Percentiles rank a stretch among this genome's conserved stretches.
phyloP scores from a whole-genome alignment of 2,797 vertebrate genomes.

The Lophius americanus region DNA sequence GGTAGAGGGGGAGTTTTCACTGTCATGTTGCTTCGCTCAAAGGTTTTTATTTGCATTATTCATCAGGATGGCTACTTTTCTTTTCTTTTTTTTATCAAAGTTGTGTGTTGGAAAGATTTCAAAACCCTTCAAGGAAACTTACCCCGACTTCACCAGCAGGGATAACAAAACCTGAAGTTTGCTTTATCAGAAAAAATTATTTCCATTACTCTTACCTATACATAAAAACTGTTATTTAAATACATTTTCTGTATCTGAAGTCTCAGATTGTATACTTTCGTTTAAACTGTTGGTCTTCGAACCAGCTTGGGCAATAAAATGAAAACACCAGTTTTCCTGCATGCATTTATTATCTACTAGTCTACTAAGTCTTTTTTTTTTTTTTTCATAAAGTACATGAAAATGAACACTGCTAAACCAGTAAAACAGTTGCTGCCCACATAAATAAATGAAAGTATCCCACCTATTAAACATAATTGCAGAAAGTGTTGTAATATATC shows the following conservation, averaged over 20 bases:
- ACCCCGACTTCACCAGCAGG: too few relatives aligned
- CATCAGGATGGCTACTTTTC: too few relatives aligned
- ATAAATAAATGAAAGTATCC: slow-evolving; percentile 31
- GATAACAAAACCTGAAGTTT: too few relatives aligned
- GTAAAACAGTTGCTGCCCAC: slow-evolving; percentile 20
- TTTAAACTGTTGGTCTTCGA: not conserved
- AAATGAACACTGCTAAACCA: slow-evolving; percentile 44
- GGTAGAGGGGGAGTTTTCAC: too few relatives aligned
- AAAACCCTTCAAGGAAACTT: too few relatives aligned
- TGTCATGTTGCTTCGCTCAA: too few relatives aligned
- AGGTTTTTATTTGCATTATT: too few relatives aligned
- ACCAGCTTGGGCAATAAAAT: not conserved
- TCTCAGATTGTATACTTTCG: not conserved
- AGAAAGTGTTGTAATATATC: slow-evolving; percentile 29
- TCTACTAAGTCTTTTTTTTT: slow-evolving; percentile 11
- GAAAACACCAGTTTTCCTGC: slow-evolving; percentile 48
- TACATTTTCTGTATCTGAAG: not conserved
- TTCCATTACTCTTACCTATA: not conserved
- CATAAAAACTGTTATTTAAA: not conserved
- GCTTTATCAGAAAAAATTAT: too few relatives aligned
- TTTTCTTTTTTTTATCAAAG: too few relatives aligned
- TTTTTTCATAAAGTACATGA: slow-evolving; percentile 51
- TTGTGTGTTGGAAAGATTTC: too few relatives aligned
- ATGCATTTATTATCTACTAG: slow-evolving; percentile 65
- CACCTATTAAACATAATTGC: slow-evolving; percentile 2